phyloP scores from a whole-genome alignment of 2,113 vertebrate genomes.

The Otolemur garnettii region DNA sequence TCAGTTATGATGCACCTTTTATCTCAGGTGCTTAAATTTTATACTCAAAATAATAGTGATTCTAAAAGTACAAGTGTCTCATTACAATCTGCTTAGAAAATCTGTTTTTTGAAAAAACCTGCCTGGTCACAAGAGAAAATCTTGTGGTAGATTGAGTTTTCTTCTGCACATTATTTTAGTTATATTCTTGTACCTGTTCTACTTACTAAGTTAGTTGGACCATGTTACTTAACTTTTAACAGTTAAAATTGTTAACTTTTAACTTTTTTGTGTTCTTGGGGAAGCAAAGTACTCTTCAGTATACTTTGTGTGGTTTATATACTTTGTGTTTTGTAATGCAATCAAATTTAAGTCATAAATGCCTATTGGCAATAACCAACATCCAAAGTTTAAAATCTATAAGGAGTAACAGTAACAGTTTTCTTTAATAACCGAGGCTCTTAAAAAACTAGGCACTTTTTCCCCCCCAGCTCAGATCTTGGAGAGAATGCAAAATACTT shows the following conservation, averaged over 20 bases:
- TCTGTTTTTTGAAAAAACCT: not conserved
- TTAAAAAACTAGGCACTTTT: not conserved
- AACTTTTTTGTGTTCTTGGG: not conserved
- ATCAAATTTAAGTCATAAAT: slow-evolving; percentile 54
- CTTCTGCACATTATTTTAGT: not conserved
- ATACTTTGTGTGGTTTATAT: not conserved
- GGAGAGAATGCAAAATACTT: not conserved
- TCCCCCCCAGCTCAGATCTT: not conserved
- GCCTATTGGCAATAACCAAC: not conserved
- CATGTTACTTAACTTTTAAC: not conserved
- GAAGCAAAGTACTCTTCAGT: slow-evolving; percentile 13
- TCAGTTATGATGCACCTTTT: not conserved
- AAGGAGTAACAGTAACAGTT: slow-evolving; percentile 3
- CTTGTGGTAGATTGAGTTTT: not conserved
- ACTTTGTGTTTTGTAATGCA: slow-evolving; percentile 41
- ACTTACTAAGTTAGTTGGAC: slow-evolving; percentile 7
- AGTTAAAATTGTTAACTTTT: slow-evolving; percentile 12
- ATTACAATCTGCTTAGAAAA: not conserved
- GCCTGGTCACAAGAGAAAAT: not conserved
- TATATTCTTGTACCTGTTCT: slow-evolving; percentile 19
- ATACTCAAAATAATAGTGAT: not conserved
- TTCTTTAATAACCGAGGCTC: slow-evolving; percentile 34
- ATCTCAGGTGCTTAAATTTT: slow-evolving; percentile 14
- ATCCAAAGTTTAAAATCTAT: slow-evolving; percentile 20
- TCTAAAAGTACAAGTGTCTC: not conserved